Base-by-base conservation (phyloP, 2,888 invertebrate species). In the Agriopis leucophaearia region DNA sequence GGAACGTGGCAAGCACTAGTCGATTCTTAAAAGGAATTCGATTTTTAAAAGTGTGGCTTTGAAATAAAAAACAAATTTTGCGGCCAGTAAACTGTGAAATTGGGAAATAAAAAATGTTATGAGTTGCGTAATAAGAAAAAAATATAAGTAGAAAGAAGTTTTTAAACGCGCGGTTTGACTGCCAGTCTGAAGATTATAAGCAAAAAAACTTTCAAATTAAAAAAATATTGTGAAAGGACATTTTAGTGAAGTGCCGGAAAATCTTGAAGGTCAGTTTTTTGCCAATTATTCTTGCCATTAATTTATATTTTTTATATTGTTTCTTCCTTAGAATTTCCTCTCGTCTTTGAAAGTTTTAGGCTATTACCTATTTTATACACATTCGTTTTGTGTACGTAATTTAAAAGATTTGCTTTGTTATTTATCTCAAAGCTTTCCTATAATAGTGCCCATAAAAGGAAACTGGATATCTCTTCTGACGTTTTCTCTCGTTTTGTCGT, bases 31-130 rank as follows among this genome's bases (percentile, higher is more conserved):
- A 54, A 48, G 47, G 18, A 70, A 60, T 69, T 65, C 70, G 59
- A 63, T 63, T 69, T 67, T 66, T 71, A 72, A 67, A 71, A 66
- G 65, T 66, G 60, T 67, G 44, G 70, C 60, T 58, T 66, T 15
- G 47, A 45, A 57, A 59, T 70, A 62, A 65, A 69, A 72, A 65
- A 50, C 36, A 67, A 62, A 66, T 70, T 58, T 64, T 64, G 70
- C 40, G 70, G 68, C 67, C 64, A 65, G 66, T 75, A 74, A 74
- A 61, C 69, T 71, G 88, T 91, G 90, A 89, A 90, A 90, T 91
- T 90, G 85, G 80, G 86, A 85, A 88, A 88, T 78, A 88, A 85
- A 84, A 81, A 81, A 80, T 79, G 68, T 64, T 69, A 64, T 69
- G 38, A 79, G 82, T 85, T 85, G 81, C 81, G 85, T 81, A 81